phyloP scores from a whole-genome alignment of 2,797 vertebrate genomes.

The Antennarius maculatus region DNA sequence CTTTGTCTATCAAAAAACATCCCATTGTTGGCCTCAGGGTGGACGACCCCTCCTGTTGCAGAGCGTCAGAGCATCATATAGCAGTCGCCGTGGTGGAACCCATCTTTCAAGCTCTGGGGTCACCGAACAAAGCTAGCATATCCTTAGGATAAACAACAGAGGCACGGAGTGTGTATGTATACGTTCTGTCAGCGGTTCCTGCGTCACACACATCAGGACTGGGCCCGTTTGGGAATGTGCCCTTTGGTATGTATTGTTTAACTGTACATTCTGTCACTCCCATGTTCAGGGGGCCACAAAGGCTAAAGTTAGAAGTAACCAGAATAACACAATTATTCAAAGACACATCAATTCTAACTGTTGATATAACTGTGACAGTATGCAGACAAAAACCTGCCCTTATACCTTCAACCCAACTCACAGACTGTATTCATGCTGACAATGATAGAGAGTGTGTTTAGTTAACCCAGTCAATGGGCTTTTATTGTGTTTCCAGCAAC shows the following conservation, averaged over 20 bases:
- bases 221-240: constrained; percentile 39
- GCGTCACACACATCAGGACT: constrained; percentile 43
- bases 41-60: constrained; percentile 53
- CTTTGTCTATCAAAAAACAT: constrained; percentile 82
- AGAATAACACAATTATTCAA: constrained; percentile 4
- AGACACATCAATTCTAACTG: constrained; percentile 1
- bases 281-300: constrained; percentile 13
- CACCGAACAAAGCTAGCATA: constrained; percentile 57
- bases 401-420: not conserved
- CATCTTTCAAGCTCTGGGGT: constrained; percentile 48
- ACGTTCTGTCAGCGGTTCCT: constrained; percentile 35
- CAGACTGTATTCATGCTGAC: constrained; percentile 13
- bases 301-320: constrained; percentile 35
- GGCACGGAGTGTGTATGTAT: constrained; percentile 45
- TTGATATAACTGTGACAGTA: not conserved
- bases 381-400: not conserved
- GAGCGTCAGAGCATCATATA: constrained; percentile 24
- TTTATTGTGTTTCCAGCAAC: constrained; percentile 77
- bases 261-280: constrained; percentile 34
- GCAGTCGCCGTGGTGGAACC: constrained; percentile 45
- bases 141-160: constrained; percentile 64
- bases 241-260: constrained; percentile 62
- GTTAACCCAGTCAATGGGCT: constrained; percentile 80
- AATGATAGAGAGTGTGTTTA: constrained; percentile 35
- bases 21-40: constrained; percentile 70